Evolutionary conservation across 2,113 vertebrate genomes (phyloP).

Genomic region (Tauraco erythrolophus): DNA sequence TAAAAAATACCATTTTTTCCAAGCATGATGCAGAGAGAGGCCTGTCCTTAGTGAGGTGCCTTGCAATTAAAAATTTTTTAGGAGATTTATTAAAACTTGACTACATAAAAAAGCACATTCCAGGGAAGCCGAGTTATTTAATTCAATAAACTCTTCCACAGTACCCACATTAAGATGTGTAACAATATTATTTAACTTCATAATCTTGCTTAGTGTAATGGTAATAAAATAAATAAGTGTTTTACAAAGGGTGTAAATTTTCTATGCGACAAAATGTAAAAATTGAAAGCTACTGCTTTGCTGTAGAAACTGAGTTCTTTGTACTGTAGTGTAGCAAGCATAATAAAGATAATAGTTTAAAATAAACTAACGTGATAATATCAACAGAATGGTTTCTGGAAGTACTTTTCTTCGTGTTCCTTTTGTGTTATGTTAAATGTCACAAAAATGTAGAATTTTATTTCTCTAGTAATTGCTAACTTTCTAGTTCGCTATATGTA

Average conservation of each 20-base stretch:
- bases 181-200: neutral
- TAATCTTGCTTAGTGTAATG: neutral
- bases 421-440: neutral
- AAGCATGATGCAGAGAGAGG: fast-evolving
- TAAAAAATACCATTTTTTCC: neutral
- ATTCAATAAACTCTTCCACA: neutral
- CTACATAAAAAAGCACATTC: neutral
- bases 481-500: neutral
- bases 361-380: neutral
- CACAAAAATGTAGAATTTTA: neutral
- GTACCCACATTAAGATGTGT: neutral
- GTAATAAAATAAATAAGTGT: neutral
- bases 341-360: neutral
- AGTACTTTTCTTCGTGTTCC: neutral
- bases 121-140: neutral
- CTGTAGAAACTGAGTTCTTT: neutral
- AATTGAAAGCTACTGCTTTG: neutral
- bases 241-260: neutral
- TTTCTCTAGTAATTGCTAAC: neutral
- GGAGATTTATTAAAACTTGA: neutral
- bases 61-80: neutral
- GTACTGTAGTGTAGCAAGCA: neutral
- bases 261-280: neutral
- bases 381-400: neutral
- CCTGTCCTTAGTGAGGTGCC: neutral